A percentile compares a stretch with the other conserved stretches of the same genome.
Conservation (phyloP, 2,888 invertebrate genomes). For the Drosophila formosana region DNA sequence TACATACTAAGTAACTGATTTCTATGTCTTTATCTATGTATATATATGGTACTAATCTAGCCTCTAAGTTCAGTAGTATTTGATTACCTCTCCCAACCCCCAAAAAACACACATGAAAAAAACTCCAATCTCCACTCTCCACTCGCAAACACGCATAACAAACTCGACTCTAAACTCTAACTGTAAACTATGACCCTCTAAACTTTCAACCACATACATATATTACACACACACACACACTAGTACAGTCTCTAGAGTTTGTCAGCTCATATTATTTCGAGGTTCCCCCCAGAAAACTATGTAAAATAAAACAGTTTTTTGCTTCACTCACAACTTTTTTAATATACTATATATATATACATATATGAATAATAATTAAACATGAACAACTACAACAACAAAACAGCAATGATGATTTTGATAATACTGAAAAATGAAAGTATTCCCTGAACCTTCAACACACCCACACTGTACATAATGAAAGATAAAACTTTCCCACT, state of each 20-base stretch:
- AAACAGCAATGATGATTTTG: neutral
- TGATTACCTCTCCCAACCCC: conserved; percentile 10
- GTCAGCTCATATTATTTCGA: conserved; percentile 45
- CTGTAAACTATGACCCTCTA: conserved; percentile 53
- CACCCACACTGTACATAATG: conserved; percentile 43
- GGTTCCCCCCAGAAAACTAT: conserved; percentile 38
- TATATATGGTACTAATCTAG: conserved; percentile 52
- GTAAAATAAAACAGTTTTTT: conserved; percentile 54
- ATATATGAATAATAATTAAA: conserved; percentile 12
- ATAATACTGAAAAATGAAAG: conserved; percentile 9
- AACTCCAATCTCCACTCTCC: conserved; percentile 6
- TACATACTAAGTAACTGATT: conserved; percentile 47
- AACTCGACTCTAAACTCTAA: conserved; percentile 20
- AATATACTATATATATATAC: neutral
- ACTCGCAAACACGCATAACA: conserved; percentile 18
- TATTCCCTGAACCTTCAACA: conserved; percentile 10
- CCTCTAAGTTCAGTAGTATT: conserved; percentile 60
- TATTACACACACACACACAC: conserved; percentile 26
- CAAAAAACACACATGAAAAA: neutral
- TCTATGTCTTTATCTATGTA: conserved; percentile 38
- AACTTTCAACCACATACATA: conserved; percentile 25
- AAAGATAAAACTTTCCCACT: conserved; percentile 2
- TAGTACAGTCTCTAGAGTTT: conserved; percentile 54
- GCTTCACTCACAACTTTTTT: conserved; percentile 41
- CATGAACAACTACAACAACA: conserved; percentile 14